Conservation (phyloP, 2,797 vertebrate species). For the Paramormyrops hopkinsi region DNA sequence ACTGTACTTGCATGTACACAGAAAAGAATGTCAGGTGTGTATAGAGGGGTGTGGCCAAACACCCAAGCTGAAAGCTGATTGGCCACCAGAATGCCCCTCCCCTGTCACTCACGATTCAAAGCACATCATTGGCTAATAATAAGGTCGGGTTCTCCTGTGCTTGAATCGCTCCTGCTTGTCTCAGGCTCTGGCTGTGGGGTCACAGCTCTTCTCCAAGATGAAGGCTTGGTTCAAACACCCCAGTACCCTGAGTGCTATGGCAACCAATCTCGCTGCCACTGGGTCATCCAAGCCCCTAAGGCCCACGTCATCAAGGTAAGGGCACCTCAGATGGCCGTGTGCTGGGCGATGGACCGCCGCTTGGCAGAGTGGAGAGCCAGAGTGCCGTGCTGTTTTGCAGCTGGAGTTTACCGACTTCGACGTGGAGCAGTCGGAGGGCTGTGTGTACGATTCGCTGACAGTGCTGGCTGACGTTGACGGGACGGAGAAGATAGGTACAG, state of each 20-base stretch:
- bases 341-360: not conserved
- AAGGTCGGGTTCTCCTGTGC: not conserved
- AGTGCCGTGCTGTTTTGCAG: conserved; percentile 44
- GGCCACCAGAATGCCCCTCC: not conserved
- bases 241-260: conserved; percentile 66
- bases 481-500: conserved; percentile 61
- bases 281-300: conserved; percentile 68
- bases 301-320: conserved; percentile 68
- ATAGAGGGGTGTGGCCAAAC: not conserved
- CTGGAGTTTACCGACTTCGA: conserved; percentile 71
- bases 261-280: conserved; percentile 58
- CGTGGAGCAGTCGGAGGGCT: conserved; percentile 67
- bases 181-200: conserved; percentile 59
- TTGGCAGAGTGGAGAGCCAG: not conserved
- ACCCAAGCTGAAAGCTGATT: not conserved
- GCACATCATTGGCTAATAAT: not conserved
- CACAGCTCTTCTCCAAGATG: conserved; percentile 61
- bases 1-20: not conserved
- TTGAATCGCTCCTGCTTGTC: conserved; percentile 24
- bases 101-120: not conserved
- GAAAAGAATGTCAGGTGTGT: not conserved
- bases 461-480: conserved; percentile 61
- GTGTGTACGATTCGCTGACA: conserved; percentile 62
- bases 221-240: conserved; percentile 60
- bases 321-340: not conserved